Conservation (phyloP, 1,140 invertebrate genomes). For the Pomacea maculata region DNA sequence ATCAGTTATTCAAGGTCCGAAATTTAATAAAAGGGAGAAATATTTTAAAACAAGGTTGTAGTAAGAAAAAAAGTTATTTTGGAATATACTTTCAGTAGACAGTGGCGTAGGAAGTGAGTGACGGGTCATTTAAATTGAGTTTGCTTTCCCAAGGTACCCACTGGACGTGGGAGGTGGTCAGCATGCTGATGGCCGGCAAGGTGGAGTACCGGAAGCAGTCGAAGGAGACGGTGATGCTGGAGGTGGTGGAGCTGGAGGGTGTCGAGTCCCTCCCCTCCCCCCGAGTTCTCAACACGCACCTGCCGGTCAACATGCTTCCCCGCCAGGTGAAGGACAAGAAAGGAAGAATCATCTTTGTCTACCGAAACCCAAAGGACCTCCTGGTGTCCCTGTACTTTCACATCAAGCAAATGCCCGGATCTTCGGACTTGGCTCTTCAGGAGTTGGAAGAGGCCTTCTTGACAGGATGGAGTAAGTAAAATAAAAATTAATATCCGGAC, state of each 20-base stretch:
- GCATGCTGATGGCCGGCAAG: conserved; percentile 28
- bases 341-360: conserved; percentile 29
- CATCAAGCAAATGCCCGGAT: neutral
- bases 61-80: too few species aligned
- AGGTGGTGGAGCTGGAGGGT: conserved; percentile 19
- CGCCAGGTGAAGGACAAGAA: conserved; percentile 29
- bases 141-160: conserved; percentile 26
- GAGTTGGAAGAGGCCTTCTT: neutral
- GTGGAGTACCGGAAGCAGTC: conserved; percentile 11
- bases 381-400: conserved; percentile 33
- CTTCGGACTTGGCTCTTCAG: neutral
- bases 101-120: too few species aligned
- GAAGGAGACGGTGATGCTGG: conserved; percentile 26
- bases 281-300: conserved; percentile 38
- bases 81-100: too few species aligned
- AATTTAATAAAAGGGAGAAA: too few species aligned
- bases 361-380: conserved; percentile 42
- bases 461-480: neutral
- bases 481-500: neutral
- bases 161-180: conserved; percentile 37
- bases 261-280: conserved; percentile 24
- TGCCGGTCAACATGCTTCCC: conserved; percentile 25
- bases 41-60: too few species aligned
- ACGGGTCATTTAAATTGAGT: too few species aligned
- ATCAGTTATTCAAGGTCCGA: too few species aligned